phyloP scores from a whole-genome alignment of 2,888 invertebrate species.

The Trisateles emortualis region DNA sequence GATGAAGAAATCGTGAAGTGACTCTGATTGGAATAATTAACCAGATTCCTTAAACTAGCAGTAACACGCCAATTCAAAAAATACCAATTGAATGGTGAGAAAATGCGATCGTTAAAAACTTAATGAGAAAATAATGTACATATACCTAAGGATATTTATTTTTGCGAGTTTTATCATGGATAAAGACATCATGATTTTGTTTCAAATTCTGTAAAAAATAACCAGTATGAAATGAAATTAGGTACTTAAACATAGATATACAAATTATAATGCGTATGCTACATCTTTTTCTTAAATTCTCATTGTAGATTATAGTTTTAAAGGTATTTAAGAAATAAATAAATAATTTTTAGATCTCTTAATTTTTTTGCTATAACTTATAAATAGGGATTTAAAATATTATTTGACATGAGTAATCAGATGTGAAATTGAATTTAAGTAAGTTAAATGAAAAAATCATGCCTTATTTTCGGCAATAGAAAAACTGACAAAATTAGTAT shows the following conservation, averaged over 20 bases:
- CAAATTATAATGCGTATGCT: neutral
- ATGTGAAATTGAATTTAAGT: no score
- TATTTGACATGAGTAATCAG: no score
- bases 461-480: neutral
- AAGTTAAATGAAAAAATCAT: no score
- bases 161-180: constrained; percentile 21
- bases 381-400: no score
- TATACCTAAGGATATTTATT: constrained; percentile 14
- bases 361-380: no score
- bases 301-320: no score
- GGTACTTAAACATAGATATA: neutral
- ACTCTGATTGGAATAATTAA: neutral
- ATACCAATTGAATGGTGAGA: neutral
- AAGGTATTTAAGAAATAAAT: no score
- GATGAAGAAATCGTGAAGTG: no score
- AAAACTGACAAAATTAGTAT: neutral
- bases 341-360: no score
- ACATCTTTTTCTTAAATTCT: no score
- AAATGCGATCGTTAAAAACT: constrained; percentile 25
- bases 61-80: no score
- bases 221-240: neutral
- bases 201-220: neutral
- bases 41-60: neutral
- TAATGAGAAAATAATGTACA: constrained; percentile 44
- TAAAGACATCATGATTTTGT: constrained; percentile 8